These are phyloP conservation scores for Ptilodon capucinus DNA, from an alignment of 2,888 invertebrate species.

Conservation along the genomic window DNA sequence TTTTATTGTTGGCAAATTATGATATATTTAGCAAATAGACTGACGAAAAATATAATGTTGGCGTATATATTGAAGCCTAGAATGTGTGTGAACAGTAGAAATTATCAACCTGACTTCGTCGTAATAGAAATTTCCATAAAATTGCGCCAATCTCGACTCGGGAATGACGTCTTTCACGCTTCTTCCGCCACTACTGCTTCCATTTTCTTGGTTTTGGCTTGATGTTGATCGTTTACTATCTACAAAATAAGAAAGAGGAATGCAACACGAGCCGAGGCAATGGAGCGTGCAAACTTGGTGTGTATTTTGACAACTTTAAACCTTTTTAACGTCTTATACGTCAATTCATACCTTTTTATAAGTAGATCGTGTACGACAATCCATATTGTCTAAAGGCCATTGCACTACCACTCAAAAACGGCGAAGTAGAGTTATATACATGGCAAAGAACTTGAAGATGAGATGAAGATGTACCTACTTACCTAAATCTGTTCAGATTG, in stretches of 20 bases:
- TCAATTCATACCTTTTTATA: too few relatives aligned
- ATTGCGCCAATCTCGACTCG: constrained; percentile 83
- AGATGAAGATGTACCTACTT: too few relatives aligned
- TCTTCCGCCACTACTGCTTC: constrained; percentile 57
- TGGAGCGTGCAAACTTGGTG: too few relatives aligned
- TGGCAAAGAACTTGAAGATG: too few relatives aligned
- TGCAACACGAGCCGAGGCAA: too few relatives aligned
- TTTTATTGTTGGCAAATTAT: background rate
- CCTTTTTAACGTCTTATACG: too few relatives aligned
- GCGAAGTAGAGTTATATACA: too few relatives aligned
- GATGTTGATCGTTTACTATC: constrained; percentile 52
- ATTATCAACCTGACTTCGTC: constrained; percentile 65
- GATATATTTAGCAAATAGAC: background rate
- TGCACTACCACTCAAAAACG: too few relatives aligned
- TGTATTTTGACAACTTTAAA: too few relatives aligned
- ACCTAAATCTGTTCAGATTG: too few relatives aligned
- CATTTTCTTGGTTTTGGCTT: constrained; percentile 66
- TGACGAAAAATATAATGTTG: background rate
- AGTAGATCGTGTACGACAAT: too few relatives aligned
- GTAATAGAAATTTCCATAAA: constrained; percentile 82
- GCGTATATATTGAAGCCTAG: background rate
- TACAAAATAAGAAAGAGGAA: constrained; percentile 30
- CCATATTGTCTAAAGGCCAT: too few relatives aligned
- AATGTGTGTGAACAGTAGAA: constrained; percentile 3
- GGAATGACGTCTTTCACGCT: constrained; percentile 86